Evolutionary conservation across 2,888 invertebrate genomes (phyloP), one percentile per base, ranked within the genome.

Genomic region (Cecidostiba fungosa): DNA sequence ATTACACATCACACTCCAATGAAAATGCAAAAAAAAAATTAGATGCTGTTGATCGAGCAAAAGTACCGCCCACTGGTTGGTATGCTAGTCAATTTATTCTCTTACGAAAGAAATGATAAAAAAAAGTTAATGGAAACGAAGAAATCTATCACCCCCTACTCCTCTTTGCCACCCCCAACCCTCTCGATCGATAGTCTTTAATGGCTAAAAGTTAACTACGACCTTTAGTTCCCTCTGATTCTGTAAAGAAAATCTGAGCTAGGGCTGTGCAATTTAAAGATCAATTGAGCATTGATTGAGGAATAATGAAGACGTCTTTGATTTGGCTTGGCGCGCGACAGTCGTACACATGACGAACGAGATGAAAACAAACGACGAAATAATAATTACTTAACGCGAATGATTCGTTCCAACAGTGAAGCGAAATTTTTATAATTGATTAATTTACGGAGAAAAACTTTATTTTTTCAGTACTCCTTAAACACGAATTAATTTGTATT

Each of bases 11-110:
- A 72, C 74, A 50, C 43, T 36, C 23, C 32, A 43, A 76, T 36
- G 66, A 54, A 66, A 81, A 77, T 47, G 59, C 26, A 77, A 43
- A 74, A 76, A 69, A n/a, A 84, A 72, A 47, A 81, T 85, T 87
- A 85, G 74, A 84, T 82, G 81, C 84, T 82, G 86, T 84, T 86
- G 82, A 86, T 84, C 86, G 82, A 87, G 86, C 85, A 78, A 87
- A 87, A 83, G 66, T 81, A 85, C 85, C 80, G 76, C 82, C 76
- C 59, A 29, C 72, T 82, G 85, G 84, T 85, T 83, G 83, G 85
- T 87, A 86, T 85, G 85, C 87, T 87, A 87, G 87, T 87, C 87
- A 87, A 87, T 87, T 87, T 86, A 87, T 87, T 87, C 86, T 87
- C 87, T 87, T 87, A 86, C 80, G 72, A 87, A 83, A 73, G 77